Percentiles rank a stretch among this genome's conserved stretches.
phyloP scores from a whole-genome alignment of 2,888 invertebrate genomes.

The Galeruca laticollis region DNA sequence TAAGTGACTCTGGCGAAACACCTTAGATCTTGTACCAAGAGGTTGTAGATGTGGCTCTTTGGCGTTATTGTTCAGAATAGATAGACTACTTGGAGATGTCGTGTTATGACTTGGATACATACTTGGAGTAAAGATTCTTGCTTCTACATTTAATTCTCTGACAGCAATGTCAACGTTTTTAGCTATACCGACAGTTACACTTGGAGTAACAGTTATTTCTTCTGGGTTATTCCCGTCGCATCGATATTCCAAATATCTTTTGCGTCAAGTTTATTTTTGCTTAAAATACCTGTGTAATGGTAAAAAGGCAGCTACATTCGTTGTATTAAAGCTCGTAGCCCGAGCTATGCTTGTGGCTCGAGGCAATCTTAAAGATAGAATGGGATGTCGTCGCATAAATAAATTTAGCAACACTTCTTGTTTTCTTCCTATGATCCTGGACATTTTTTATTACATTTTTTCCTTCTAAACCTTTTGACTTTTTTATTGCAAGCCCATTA shows the following conservation, averaged over 20 bases:
- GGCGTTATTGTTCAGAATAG: too few species aligned
- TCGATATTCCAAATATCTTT: conserved; percentile 27
- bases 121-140: conserved; percentile 11
- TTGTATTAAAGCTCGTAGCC: conserved; percentile 21
- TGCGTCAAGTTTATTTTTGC: conserved; percentile 10
- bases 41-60: too few species aligned
- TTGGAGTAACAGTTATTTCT: background rate
- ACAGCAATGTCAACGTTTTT: background rate
- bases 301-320: conserved; percentile 19
- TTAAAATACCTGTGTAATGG: conserved; percentile 5
- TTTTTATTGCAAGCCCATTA: too few species aligned
- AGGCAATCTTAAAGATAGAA: conserved; percentile 17
- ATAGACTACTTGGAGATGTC: too few species aligned
- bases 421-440: too few species aligned
- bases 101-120: background rate
- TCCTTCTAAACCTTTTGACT: too few species aligned
- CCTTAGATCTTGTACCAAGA: too few species aligned
- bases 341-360: conserved; percentile 26
- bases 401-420: conserved; percentile 14
- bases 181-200: background rate
- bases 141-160: background rate
- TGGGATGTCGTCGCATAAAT: conserved; percentile 19
- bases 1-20: too few species aligned
- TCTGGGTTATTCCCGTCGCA: conserved; percentile 19
- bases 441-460: too few species aligned